Evolutionary conservation across 2,888 invertebrate species (phyloP), one percentile per base, ranked within the genome.

Genomic region (Petrolisthes cinctipes): DNA sequence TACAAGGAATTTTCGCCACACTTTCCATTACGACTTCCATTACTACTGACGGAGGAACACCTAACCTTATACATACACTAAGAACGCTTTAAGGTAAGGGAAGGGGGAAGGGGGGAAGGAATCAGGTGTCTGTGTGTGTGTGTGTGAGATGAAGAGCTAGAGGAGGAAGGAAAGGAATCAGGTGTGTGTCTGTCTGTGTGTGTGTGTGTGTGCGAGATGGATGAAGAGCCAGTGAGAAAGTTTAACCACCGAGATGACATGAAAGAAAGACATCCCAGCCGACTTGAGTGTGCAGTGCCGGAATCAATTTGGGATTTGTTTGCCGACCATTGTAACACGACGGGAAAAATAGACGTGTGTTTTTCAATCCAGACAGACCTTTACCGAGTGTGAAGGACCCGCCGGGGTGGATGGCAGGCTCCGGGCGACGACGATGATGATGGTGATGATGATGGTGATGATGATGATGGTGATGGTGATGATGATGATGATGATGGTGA

Each of bases 301-400:
- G 83, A 86, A 86, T 86, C 86, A 86, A 86, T 86, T 86, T 86
- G 78, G 83, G 82, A 86, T 86, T 83, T 86, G 86, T 86, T 86
- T 86, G 83, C 86, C 37, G 57, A 54, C 79, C 23, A 86, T 86
- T 86, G 86, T 86, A 71, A 79, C 79, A 78, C 78, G 83, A 68
- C 56, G 86, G 78, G 83, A 82, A 83, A 86, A 86, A 86, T 83
- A 86, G 86, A 83, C 83, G 86, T 86, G 79, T 86, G 86, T 86
- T 86, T 86, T 86, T 83, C 86, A 83, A 78, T 86, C 86, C 83
- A 37, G 51, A 82, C 83, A 37, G 51, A 82, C 68, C 82, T 79
- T 86, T 83, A 51, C 79, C 79, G 83, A 66, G 71, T 79, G 54
- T 54, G 68, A 37, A 56, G 56, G n/a, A 79, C 83, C 23, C 86